phyloP scores from a whole-genome alignment of 2,113 vertebrate genomes.

The Oryctolagus cuniculus region mOryCun1.1 NC_091453.1:21365001-21365500 shows the following conservation, averaged over 20 bases:
- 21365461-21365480: not conserved
- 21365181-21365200: not conserved
- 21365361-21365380: not conserved
- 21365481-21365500: slow-evolving; percentile 13
- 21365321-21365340: not conserved
- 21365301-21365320: not conserved
- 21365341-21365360: not conserved
- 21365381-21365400: not conserved
- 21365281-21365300: not conserved
- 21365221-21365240: not conserved
- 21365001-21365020: too few species aligned
- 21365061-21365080: not conserved
- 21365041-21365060: too few species aligned
- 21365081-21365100: not conserved
- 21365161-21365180: slow-evolving; percentile 37
- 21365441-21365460: not conserved
- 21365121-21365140: not conserved
- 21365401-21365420: slow-evolving; percentile 23
- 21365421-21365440: slow-evolving; percentile 32
- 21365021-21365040: too few species aligned
- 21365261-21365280: not conserved
- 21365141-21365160: not conserved
- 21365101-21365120: not conserved
- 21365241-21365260: not conserved
- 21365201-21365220: not conserved